Evolutionary conservation across 2,888 invertebrate species (phyloP), one percentile per base, ranked within the genome.

Genomic region (Tinea pellionella): DNA sequence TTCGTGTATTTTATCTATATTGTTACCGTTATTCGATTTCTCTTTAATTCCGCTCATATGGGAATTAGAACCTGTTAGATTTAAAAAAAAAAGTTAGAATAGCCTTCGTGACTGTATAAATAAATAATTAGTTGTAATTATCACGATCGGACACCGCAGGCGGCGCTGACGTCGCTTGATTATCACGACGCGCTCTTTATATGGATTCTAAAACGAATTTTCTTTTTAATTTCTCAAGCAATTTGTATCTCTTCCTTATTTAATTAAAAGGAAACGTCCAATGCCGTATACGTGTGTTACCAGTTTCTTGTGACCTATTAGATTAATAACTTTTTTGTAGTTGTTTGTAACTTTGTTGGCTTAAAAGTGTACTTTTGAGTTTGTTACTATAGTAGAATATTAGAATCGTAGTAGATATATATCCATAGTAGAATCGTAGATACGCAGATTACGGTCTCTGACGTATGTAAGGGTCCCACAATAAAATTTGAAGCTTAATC

Each of bases 61-160:
- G 47, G 47, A 16, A 47, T 47, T 47, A 47, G 9, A 47, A 47
- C 47, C 47, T 47, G 47, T 47, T 47, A n/a, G 47, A 47, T 47
- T 47, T 15, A 13, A 47, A 16, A 47, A 47, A 47, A 8, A 9
- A 47, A 47, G 41, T 41, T 2, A 41, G 41, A n/a, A 13, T 13
- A 60, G 53, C 18, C 53, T 47, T 47, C 24, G 61, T 19, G 15
- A 55, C 47, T 42, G 47, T 53, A 53, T 53, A 53, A 53, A 63
- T 62, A 61, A 63, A 63, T 62, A 62, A 63, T 63, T 64, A 62
- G 61, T 47, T 53, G 9, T 53, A 18, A 24, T 53, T 53, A 53
- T 24, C 19, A 24, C 53, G 24, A n/a, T 2, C 47, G 16, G 9
- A 24, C 53, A 24, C 24, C 53, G 15, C 24, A 12, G 51, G 53